Evolutionary conservation across 2,797 vertebrate genomes (phyloP), one percentile per base, ranked within the genome.

Genomic region (Geotrypetes seraphini): DNA sequence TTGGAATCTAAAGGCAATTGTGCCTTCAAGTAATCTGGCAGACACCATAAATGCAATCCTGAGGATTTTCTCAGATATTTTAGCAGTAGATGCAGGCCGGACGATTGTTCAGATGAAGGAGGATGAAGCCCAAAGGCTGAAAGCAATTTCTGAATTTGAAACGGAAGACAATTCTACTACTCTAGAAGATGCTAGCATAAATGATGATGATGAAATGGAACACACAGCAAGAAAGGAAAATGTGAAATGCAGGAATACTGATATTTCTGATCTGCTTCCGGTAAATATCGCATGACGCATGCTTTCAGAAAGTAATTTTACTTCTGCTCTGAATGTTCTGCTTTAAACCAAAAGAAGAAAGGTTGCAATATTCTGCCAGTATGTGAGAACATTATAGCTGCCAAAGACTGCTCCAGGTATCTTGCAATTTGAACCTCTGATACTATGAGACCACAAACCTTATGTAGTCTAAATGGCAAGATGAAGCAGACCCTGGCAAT

Each of bases 1-100:
- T 28, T 99, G 96, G 96, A 99, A 98, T 58, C 57, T 94, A 57
- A 97, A 93, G 57, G 75, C 63, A 28, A 57, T 74, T 19, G 63
- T 97, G 22, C 87, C 91, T 5, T 50, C 70, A 5, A 73, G 79
- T 30, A 86, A 73, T 39, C 87, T 97, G 65, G 86, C 93, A 16
- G 81, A 88, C 60, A 84, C 71, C 1, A 63, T 98, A 35, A 86
- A 67, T 9, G 83, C 88, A 5, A 71, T 93, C 42, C 66, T 87
- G 23, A 79, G 85, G 71, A 78, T 83, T 39, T 66, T 98, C 36
- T 86, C 90, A 1, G 67, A 80, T 26, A 82, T 84, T 8, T 65
- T 99, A 60, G 80, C 81, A 23, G 23, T 89, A 47, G 89, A 97
- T 2, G 43, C 83, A 1, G 86, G 84, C 0, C 33, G 65, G 13